Percentiles rank a stretch among this genome's conserved stretches.
Conservation (phyloP, 2,888 invertebrate species). For the Macrophya annulata region DNA sequence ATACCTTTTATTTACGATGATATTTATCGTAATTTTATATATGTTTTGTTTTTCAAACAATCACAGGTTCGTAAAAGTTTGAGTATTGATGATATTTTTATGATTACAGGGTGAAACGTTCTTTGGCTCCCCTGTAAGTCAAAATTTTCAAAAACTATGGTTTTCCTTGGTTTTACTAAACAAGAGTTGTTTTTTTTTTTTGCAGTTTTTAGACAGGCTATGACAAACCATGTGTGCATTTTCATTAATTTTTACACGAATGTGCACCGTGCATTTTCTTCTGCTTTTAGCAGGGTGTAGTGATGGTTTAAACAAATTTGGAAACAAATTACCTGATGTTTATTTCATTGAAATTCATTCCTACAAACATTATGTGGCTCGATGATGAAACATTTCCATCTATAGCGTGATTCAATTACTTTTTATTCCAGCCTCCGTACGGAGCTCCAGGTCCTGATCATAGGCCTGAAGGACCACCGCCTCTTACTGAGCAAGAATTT, state of each 20-base stretch:
- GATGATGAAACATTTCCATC: neutral
- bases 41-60: neutral
- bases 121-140: slow-evolving; percentile 49
- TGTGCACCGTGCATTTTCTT: neutral
- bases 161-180: neutral
- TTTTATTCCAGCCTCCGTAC: slow-evolving; percentile 80
- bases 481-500: slow-evolving; percentile 95
- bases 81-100: slow-evolving; percentile 26
- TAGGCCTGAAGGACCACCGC: slow-evolving; percentile 83
- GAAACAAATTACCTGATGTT: slow-evolving; percentile 9
- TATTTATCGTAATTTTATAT: neutral
- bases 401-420: neutral
- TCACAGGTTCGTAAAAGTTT: neutral
- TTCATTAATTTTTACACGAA: neutral
- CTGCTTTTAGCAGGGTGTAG: slow-evolving; percentile 13
- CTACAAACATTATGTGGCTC: neutral
- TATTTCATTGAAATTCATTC: slow-evolving; percentile 27
- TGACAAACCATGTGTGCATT: neutral
- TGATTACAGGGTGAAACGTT: slow-evolving; percentile 48
- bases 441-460: slow-evolving; percentile 82
- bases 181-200: neutral
- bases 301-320: neutral
- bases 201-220: neutral
- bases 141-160: slow-evolving; percentile 13
- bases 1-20: neutral